phyloP scores from a whole-genome alignment of 2,888 invertebrate species.

The Papilio protenor region DNA sequence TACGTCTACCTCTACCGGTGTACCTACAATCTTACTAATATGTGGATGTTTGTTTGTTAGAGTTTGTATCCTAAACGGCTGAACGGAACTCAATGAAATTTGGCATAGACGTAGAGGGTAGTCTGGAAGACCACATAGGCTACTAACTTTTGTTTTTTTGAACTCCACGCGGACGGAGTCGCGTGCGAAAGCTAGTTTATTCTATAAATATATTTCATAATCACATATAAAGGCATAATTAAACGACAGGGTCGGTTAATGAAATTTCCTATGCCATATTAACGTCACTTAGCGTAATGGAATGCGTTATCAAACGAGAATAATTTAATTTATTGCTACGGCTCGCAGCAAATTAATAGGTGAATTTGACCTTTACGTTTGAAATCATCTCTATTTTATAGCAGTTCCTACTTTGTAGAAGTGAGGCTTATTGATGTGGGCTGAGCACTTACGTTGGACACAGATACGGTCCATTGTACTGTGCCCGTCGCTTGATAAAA shows the following conservation, averaged over 20 bases:
- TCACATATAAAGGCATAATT: too few species aligned
- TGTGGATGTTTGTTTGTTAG: too few species aligned
- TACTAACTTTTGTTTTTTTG: too few species aligned
- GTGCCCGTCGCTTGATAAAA: background rate
- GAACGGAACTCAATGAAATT: too few species aligned
- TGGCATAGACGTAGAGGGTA: too few species aligned
- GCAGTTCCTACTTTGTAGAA: background rate
- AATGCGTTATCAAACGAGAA: constrained; percentile 3
- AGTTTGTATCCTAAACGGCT: too few species aligned
- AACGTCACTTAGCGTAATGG: constrained; percentile 3
- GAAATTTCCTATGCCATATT: constrained; percentile 8
- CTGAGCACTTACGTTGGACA: background rate
- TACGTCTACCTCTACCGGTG: too few species aligned
- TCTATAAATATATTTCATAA: too few species aligned
- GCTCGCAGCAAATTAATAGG: background rate
- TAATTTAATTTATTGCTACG: constrained; percentile 4
- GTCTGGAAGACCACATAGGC: too few species aligned
- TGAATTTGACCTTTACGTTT: background rate
- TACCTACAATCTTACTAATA: too few species aligned
- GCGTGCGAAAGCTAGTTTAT: too few species aligned
- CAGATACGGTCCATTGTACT: background rate
- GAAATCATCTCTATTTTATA: background rate
- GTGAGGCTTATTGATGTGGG: background rate
- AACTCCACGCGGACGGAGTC: too few species aligned
- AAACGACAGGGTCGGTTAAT: background rate